Base-by-base conservation (phyloP, 2,888 invertebrate species). In the Pyrochroa serraticornis region DNA sequence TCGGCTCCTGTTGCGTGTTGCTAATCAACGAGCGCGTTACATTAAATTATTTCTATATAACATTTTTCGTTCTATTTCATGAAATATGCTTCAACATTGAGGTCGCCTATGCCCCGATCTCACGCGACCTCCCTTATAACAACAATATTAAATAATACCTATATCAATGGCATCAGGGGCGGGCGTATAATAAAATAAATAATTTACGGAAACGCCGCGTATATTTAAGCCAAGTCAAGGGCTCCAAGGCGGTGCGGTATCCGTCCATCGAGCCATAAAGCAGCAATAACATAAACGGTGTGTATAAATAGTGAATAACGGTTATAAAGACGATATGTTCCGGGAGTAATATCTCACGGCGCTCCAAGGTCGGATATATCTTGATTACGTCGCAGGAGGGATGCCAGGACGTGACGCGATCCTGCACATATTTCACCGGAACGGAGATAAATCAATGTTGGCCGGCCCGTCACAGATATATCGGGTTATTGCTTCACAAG, bases 361-460 rank as follows among this genome's bases (percentile, higher is more conserved):
- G 71, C 71, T 72, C 71, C 76, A 76, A 76, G 76, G 77, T 75
- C 76, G 75, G 75, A 77, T 77, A 77, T 76, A 77, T 77, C 77
- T 77, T 76, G 77, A 77, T 77, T 77, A 77, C 70, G 71, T 64
- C 68, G 65, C 53, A 64, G 64, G 66, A 67, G 71, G 71, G 63
- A 58, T 68, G 69, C 58, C 57, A 56, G 69, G 67, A 76, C 76
- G 77, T 76, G 76, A 77, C 68, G 71, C 74, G 73, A 75, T 77
- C 75, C 74, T 67, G 67, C 74, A 76, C 73, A 77, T 77, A 77
- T 75, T 73, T 77, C 75, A 75, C 71, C 76, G 71, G 69, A 74
- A 65, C 69, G 70, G 67, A 71, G 71, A 78, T 77, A 78, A 78
- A 78, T 78, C 77, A 77, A 76, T 76, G 76, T 73, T 69, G 64